Base-by-base conservation (phyloP, 2,888 invertebrate species). In the Oscheius sp. region DNA sequence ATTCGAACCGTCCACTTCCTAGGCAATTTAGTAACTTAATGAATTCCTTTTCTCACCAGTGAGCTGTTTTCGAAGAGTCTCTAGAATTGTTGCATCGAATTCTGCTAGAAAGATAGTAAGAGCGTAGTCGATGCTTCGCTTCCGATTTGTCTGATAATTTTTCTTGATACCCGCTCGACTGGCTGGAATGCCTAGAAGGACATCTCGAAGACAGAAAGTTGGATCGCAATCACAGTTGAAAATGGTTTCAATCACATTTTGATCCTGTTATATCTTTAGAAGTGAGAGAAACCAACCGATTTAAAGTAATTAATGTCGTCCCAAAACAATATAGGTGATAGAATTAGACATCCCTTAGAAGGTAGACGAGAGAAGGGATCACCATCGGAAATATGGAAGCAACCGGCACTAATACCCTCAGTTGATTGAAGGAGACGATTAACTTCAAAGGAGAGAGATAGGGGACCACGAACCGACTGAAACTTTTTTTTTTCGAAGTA, bases 311-410 rank as follows among this genome's bases (percentile, higher is more conserved):
- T 61, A 12, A 66, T 24, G 32, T 77, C 67, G 30, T 78, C 73
- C 83, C 83, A 83, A 38, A 83, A 82, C 6, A 71, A 51, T 12
- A 80, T 73, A 1, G 83, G 82, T 9, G 82, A 80, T 0, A 82
- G 67, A 0, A 83, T 47, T 1, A 83, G 68, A 49, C 83, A 83
- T 4, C 76, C 70, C 6, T 67, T 64, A 6, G 63, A 50, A 0
- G 82, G 82, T 8, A 81, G 50, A 12, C 68, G 69, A 17, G 20
- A 17, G 24, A 59, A 20, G 3, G 22, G 17, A 28, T 59, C 44
- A 30, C 44, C 44, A 49, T 45, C 65, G 49, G 36, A 69, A 12
- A 44, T 47, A 30, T 70, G 74, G 9, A 80, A 72, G 41, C 76
- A 78, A 1, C 68, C 28, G 20, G 73, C 69, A 22, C 70, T 67